These are phyloP conservation scores for Crotalus helleri DNA, from an alignment of 2,113 vertebrate genomes.

Conservation along the genomic window DNA sequence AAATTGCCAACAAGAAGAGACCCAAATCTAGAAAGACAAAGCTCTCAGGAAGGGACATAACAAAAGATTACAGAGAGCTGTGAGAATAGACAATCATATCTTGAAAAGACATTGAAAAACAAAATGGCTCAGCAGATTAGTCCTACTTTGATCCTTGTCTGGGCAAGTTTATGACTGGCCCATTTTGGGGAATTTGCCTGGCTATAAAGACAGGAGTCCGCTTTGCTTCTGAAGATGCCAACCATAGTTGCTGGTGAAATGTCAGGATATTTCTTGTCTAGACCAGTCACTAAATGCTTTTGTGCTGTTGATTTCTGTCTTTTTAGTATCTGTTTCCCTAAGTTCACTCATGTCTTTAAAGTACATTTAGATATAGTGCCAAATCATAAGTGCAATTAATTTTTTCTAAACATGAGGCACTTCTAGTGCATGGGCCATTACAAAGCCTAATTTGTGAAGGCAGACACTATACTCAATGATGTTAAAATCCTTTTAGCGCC, in stretches of 20 bases:
- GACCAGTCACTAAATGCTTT: not conserved
- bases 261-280: not conserved
- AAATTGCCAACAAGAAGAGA: too few relatives aligned
- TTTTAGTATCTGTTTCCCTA: not conserved
- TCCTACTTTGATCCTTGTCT: not conserved
- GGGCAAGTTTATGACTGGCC: not conserved
- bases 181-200: not conserved
- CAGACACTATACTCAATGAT: not conserved
- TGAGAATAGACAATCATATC: too few relatives aligned
- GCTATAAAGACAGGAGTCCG: not conserved
- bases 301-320: not conserved
- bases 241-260: not conserved
- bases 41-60: too few relatives aligned
- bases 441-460: not conserved
- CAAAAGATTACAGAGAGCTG: too few relatives aligned
- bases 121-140: not conserved
- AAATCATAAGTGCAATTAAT: not conserved
- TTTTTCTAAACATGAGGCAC: not conserved
- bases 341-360: not conserved
- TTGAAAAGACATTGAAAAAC: too few relatives aligned
- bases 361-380: not conserved
- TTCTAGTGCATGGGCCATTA: not conserved
- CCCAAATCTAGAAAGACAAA: too few relatives aligned
- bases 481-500: not conserved
- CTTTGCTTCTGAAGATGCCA: not conserved